These are phyloP conservation scores for Protaetia brevitarsis DNA, from an alignment of 1,140 invertebrate species.

Conservation along the genomic window DNA sequence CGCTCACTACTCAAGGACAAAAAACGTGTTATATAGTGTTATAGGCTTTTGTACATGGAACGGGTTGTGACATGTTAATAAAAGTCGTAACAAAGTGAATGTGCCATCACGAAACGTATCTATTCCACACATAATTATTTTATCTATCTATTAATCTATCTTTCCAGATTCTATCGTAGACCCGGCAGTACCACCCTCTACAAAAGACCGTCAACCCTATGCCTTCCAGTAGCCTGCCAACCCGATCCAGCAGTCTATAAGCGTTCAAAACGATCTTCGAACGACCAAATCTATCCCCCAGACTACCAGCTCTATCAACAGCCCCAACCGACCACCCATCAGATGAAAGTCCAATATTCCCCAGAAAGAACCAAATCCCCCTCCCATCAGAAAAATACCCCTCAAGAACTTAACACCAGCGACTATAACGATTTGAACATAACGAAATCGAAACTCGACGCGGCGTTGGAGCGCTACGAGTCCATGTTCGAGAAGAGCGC, in stretches of 20 bases:
- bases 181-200: slow-evolving; percentile 25
- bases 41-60: no score
- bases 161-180: slow-evolving; percentile 37
- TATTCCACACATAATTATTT: no score
- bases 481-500: slow-evolving; percentile 20
- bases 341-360: not conserved
- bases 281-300: not conserved
- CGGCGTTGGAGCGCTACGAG: slow-evolving; percentile 30
- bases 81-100: no score
- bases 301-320: not conserved
- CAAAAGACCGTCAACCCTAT: slow-evolving; percentile 41
- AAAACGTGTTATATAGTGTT: no score
- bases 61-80: no score
- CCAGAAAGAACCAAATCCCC: not conserved
- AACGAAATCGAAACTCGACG: slow-evolving; percentile 26
- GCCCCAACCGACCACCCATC: not conserved
- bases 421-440: slow-evolving; percentile 18
- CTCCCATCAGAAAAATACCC: not conserved
- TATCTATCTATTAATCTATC: no score
- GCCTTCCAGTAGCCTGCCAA: slow-evolving; percentile 39
- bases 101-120: no score
- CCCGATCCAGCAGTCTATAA: slow-evolving; percentile 37
- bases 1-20: no score
- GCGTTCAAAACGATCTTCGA: slow-evolving; percentile 8
- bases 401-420: not conserved